A percentile compares a stretch with the other conserved stretches of the same genome.
Conservation (phyloP, 2,888 invertebrate genomes). For the Rosalia funebris region DNA sequence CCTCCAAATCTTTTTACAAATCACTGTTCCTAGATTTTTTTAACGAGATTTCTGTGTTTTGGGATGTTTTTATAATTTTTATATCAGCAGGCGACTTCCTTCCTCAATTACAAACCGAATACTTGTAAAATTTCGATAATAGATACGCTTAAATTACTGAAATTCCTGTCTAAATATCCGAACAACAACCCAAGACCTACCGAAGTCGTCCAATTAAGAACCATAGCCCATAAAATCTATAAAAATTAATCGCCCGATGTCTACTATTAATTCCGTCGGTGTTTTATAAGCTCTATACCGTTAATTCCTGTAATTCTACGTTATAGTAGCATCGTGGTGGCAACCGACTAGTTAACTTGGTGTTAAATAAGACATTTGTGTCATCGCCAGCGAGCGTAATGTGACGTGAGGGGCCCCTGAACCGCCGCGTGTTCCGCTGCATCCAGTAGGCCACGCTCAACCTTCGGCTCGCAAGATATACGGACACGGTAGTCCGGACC, state of each 20-base stretch:
- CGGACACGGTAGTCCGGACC: conserved; percentile 29
- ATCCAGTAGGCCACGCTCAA: conserved; percentile 24
- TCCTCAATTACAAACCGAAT: no score
- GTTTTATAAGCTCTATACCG: conserved; percentile 38
- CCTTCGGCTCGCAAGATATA: conserved; percentile 20
- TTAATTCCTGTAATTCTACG: conserved; percentile 40
- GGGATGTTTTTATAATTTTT: no score
- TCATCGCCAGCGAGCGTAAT: conserved; percentile 40
- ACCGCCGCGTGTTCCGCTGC: conserved; percentile 22
- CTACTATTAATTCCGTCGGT: conserved; percentile 37
- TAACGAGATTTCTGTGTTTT: no score
- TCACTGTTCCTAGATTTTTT: no score
- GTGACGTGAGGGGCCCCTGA: conserved; percentile 33
- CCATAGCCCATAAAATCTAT: conserved; percentile 28
- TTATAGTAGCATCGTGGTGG: conserved; percentile 37
- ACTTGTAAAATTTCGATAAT: no score
- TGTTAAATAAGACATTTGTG: conserved; percentile 51
- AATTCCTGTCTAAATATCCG: no score
- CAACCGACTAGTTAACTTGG: conserved; percentile 41
- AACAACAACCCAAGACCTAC: no score
- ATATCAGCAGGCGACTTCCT: no score
- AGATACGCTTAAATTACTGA: no score
- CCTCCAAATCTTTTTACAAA: no score
- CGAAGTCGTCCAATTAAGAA: conserved; percentile 23
- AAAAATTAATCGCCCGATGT: conserved; percentile 32